phyloP scores from a whole-genome alignment of 2,888 invertebrate genomes.

The Eilema depressum region DNA sequence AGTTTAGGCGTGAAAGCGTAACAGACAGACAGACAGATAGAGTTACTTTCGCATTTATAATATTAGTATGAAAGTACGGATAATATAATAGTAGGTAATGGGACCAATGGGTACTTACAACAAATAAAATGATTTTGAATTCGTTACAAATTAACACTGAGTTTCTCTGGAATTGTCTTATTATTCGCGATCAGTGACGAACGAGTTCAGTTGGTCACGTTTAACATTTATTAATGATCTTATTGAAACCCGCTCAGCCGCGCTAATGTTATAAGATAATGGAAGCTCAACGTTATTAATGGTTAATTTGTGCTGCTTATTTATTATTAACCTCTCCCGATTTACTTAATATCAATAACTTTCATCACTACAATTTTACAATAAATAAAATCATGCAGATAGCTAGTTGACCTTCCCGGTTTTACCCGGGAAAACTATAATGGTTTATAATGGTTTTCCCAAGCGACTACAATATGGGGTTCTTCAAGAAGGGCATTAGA shows the following conservation, averaged over 20 bases:
- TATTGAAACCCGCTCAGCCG: not conserved
- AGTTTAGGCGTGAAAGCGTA: no score
- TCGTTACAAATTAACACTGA: not conserved
- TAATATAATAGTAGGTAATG: no score
- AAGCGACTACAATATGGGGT: no score
- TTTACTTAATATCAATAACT: not conserved
- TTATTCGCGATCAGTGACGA: not conserved
- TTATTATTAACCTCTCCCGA: not conserved
- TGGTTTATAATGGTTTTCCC: no score
- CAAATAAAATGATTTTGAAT: not conserved
- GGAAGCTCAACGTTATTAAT: not conserved
- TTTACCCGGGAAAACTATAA: no score
- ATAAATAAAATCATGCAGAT: not conserved
- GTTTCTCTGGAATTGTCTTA: not conserved
- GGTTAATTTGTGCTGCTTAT: not conserved
- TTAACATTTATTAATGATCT: constrained; percentile 1
- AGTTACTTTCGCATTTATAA: no score
- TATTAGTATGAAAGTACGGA: no score
- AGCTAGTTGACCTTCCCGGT: no score
- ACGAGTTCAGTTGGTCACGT: constrained; percentile 1
- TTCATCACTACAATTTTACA: not conserved
- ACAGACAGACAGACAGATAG: no score
- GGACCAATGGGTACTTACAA: not conserved
- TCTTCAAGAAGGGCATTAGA: no score
- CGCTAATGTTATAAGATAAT: not conserved